Evolutionary conservation across 2,888 invertebrate species (phyloP), one percentile per base, ranked within the genome.

Genomic region (Drosophila koepferae): DNA sequence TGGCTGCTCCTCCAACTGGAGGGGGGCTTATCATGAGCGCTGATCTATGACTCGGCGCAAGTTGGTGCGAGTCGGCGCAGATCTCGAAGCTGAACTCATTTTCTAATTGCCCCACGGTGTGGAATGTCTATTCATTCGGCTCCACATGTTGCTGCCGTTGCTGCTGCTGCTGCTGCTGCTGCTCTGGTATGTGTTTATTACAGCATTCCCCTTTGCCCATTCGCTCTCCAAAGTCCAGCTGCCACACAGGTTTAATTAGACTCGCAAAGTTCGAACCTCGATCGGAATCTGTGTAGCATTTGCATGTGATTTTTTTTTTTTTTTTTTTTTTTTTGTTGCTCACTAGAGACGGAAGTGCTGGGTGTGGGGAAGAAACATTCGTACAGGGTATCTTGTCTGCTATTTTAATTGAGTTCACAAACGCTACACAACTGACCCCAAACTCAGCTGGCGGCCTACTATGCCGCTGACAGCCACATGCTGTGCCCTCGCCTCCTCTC

Each of bases 371-470:
- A 18, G 14, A n/a, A n/a, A 28, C 55, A 12, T 10, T n/a, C 6
- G 58, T 66, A 43, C 31, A 54, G 36, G 46, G 59, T 51, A 81
- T 65, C 40, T 28, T 70, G 83, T 85, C 84, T 81, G 81, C 77
- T 86, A 81, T 89, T 85, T 85, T 85, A 89, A 85, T 89, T 85
- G 85, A 85, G 85, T 89, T 85, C 89, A 89, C 85, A 89, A 89
- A 83, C 68, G 72, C 71, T 68, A 36, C 49, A 20, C 9, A 66
- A 49, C 63, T 74, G 81, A 76, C 71, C 83, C 74, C 64, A 36
- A 20, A 72, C 89, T 72, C 86, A 87, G 86, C 86, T 78, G 86
- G 86, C 73, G 69, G 68, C 59, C 80, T 20, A 72, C 72, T 72
- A 58, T 74, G 46, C 68, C 69, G 86, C 88, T 89, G 88, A 86